Base-by-base conservation (phyloP, 2,113 vertebrate genomes). In the Oncorhynchus keta region DNA sequence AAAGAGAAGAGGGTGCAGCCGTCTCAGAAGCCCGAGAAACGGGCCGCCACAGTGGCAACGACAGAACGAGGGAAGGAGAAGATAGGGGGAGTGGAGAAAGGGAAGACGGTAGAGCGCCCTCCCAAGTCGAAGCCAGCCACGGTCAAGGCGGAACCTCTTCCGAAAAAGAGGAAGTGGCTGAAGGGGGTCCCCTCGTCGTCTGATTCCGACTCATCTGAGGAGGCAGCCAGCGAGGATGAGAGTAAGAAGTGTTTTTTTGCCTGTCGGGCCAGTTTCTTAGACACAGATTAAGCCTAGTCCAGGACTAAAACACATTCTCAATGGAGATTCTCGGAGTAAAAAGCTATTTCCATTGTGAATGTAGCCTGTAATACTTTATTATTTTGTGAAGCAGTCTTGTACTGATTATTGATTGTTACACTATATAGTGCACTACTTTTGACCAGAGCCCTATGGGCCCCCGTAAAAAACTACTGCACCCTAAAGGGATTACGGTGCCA, bases 151-250 rank as follows among this genome's bases (percentile, higher is more conserved):
- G 95, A 97, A 78, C 96, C 96, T 0, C 96, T 96, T 0, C 96
- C 96, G 0, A 97, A 97, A 87, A 97, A 97, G 87, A 95, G 95
- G 80, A 97, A 96, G 92, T 97, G 96, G 96, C 90, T 96, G 69
- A 97, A 95, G 73, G 95, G 96, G 74, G 94, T 93, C 0, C 93
- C 95, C 5, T 96, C 92, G 0, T 96, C 96, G 2, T 96, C 95
- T 0, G 95, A 96, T 73, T 97, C 96, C 0, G 96, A 97, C 70
- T 97, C 96, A 0, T 95, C 95, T 0, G 94, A 94, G 0, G 95
- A 95, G 51, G 94, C 89, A 1, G 93, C 94, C 70, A 97, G 96
- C 1, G 96, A 97, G 89, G 96, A 97, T 4, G 96, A 96, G 94
- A 90, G 94, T 95, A 78, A 92, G 93, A 79, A 7, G 20, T 39